Conservation (phyloP, 2,888 invertebrate species). For the Leptura quadrifasciata region DNA sequence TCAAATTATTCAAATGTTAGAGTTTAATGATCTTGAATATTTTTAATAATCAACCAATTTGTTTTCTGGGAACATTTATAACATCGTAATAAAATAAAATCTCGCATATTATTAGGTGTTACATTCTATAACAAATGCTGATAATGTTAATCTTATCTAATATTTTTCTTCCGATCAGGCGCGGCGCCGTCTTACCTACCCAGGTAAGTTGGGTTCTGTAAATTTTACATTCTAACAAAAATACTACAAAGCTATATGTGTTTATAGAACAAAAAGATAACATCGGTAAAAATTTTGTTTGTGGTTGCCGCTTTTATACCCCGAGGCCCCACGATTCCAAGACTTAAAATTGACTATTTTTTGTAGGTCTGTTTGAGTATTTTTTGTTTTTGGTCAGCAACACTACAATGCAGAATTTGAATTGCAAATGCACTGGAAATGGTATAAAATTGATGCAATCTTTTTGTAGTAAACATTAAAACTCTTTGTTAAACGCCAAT, state of each 20-base stretch:
- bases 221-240: slow-evolving; percentile 35
- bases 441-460: slow-evolving; percentile 50
- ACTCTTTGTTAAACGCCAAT: slow-evolving; percentile 46
- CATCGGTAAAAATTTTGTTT: slow-evolving; percentile 47
- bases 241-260: slow-evolving; percentile 38
- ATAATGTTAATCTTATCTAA: slow-evolving; percentile 39
- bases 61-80: slow-evolving; percentile 45
- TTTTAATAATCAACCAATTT: slow-evolving; percentile 50
- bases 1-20: slow-evolving; percentile 32
- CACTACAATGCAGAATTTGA: slow-evolving; percentile 49
- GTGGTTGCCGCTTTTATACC: slow-evolving; percentile 42
- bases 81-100: slow-evolving; percentile 12
- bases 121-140: background rate
- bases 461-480: slow-evolving; percentile 44
- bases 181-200: slow-evolving; percentile 19
- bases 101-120: slow-evolving; percentile 24
- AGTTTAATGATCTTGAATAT: slow-evolving; percentile 54
- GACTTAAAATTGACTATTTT: slow-evolving; percentile 51
- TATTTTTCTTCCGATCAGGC: slow-evolving; percentile 19
- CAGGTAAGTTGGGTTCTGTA: slow-evolving; percentile 23
- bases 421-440: slow-evolving; percentile 56
- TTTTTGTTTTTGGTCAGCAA: slow-evolving; percentile 44
- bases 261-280: slow-evolving; percentile 50
- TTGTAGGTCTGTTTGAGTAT: slow-evolving; percentile 49
- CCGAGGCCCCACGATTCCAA: slow-evolving; percentile 26